Base-by-base conservation (phyloP, 2,888 invertebrate species). In the Heliconius ethilla region DNA sequence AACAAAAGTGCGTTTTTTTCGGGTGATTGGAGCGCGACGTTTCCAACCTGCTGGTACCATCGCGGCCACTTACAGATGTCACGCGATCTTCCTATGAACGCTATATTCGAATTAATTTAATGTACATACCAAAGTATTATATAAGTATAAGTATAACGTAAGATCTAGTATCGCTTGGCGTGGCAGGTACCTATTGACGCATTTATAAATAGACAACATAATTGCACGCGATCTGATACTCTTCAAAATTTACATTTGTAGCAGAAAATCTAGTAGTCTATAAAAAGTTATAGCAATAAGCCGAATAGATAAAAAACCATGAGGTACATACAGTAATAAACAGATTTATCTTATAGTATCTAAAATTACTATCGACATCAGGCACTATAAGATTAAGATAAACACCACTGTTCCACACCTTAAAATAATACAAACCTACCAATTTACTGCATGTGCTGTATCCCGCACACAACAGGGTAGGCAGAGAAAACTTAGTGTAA, bases 1-100 rank as follows among this genome's bases (percentile, higher is more conserved):
- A 90, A 87, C 84, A 88, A 89, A 86, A 88, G 87, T 87, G 75
- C 63, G 82, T 83, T 86, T 86, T 84, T 87, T 87, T 85, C 85
- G 84, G 84, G 79, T 82, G 86, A 87, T 83, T 84, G 84, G 83
- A 87, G 86, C 87, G 86, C 84, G 84, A 85, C 83, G 82, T 85
- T 83, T 84, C 87, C 80, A 69, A 75, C 82, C 83, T 76, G 86
- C 82, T 86, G 85, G 90, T 89, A 84, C 90, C 90, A 89, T 90
- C 90, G 87, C 91, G 86, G 84, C 81, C 82, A 84, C 82, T 73
- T 62, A 76, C 65, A 73, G 70, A 70, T 79, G 80, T 82, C 84
- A 84, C 84, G 84, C 84, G 79, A 84, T 75, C 80, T 62, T 79
- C 79, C 70, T 78, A 79, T 73, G 55, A 78, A 67, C 77, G 75